Evolutionary conservation across 2,797 vertebrate genomes (phyloP), one percentile per base, ranked within the genome.

Genomic region (Nyctalus aviator): DNA sequence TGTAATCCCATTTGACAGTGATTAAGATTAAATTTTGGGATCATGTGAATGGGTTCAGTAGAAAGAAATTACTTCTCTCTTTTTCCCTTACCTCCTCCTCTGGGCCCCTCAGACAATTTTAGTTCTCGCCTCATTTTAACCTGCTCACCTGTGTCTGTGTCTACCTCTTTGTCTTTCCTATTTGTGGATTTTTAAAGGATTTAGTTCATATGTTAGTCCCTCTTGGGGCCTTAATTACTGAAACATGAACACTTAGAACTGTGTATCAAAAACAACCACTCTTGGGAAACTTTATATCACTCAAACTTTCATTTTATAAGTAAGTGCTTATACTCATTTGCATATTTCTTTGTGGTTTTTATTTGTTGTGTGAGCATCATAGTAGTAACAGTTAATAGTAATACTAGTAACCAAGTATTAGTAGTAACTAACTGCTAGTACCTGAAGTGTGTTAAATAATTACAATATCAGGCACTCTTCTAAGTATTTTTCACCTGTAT

Each of bases 281-380:
- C 41, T 27, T 44, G 6, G 59, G 20, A 82, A 90, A n/a, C 15
- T 20, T 50, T 57, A 57, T 81, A 11, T 84, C 66, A 68, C 37
- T 35, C 46, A 83, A 8, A 62, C 21, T 94, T 91, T 81, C 30
- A 30, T 57, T 79, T 85, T 30, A 41, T 41, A 68, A 88, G 41
- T 44, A 90, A 59, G 23, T 8, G 10, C 41, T 62, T 44, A 1
- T 11, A 5, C 44, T 69, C 32, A 44, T 96, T 69, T 66, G 27
- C 48, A 37, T 88, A 78, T 59, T 59, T 57, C 30, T 75, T 88
- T 83, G 4, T 66, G 2, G 8, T 73, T 88, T 79, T 75, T 72
- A 69, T 32, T 88, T 59, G 18, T 53, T 85, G 10, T 62, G 10
- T 71, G 21, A 6, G 2, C 46, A 78, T 59, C 48, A 8, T 18